Evolutionary conservation across 1,140 invertebrate genomes (phyloP).

Genomic region (Drosophila micromelanica): DNA sequence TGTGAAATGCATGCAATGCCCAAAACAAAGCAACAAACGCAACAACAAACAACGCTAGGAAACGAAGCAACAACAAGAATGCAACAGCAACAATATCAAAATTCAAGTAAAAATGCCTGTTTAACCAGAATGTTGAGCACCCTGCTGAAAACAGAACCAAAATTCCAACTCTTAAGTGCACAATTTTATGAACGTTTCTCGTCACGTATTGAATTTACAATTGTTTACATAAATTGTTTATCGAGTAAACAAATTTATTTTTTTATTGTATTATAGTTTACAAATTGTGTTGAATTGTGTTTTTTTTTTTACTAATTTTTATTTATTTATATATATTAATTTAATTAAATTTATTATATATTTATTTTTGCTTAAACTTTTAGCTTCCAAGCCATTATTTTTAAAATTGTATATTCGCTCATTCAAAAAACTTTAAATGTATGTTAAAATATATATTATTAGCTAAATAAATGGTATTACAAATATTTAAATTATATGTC

Average conservation of each 20-base stretch:
- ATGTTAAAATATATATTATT: not conserved
- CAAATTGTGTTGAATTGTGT: not conserved
- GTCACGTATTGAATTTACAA: too few species aligned
- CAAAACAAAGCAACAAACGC: slow-evolving; percentile 39
- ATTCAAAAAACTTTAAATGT: not conserved
- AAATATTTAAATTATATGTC: not conserved
- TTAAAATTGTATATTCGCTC: not conserved
- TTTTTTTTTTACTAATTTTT: not conserved
- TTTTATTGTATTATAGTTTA: not conserved
- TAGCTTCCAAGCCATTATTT: too few species aligned
- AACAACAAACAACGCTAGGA: slow-evolving; percentile 45
- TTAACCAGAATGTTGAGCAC: slow-evolving; percentile 1
- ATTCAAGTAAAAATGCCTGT: slow-evolving; percentile 13
- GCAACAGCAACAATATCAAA: slow-evolving; percentile 20
- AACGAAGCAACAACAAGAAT: slow-evolving; percentile 46
- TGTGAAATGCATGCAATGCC: slow-evolving; percentile 70
- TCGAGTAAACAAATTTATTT: too few species aligned
- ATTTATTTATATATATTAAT: too few species aligned
- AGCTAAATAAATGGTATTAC: too few species aligned
- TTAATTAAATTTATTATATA: too few species aligned
- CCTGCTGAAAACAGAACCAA: not conserved
- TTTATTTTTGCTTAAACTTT: too few species aligned
- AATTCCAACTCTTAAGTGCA: too few species aligned
- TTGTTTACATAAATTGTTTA: too few species aligned
- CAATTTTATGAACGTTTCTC: too few species aligned